Evolutionary conservation across 2,888 invertebrate species (phyloP), one percentile per base, ranked within the genome.

Genomic region (Lomographa bimaculata): DNA sequence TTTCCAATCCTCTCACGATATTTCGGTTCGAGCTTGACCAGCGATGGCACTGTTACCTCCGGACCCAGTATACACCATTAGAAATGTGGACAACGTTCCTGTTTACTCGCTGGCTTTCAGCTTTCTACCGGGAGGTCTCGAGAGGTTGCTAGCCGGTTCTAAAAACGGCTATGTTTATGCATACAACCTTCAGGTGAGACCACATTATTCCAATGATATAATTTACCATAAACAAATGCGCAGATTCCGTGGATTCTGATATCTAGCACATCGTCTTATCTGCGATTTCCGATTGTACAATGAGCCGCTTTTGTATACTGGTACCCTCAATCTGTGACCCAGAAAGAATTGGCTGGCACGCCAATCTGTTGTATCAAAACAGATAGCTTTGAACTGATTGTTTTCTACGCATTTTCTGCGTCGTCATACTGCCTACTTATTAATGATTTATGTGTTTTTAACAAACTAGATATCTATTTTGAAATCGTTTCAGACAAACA

Each of bases 121-220:
- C 71, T 89, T 87, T 73, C 75, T 89, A 60, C 83, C 83, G 52
- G 90, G 91, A 50, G 90, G 90, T 57, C 90, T 91, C 51, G 91
- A 92, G 66, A 89, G 91, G 67, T 85, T 96, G 62, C 91, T 94
- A 68, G 94, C 94, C 60, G 95, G 95, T 44, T 93, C 94, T 16
- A 91, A 93, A 69, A 92, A 91, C 71, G 96, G 96, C 57, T 91
- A 89, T 64, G 91, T 95, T 57, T 93, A 94, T 78, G 91, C 94
- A 69, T 96, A 94, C 94, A 93, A 95, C 85, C 90, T 96, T 73
- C 92, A 93, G 90, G 95, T 95, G 83, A 84, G 83, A 60, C 68
- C 61, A 65, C 45, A 50, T 63, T 64, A 66, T 74, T 71, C 56
- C 57, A 66, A 67, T 62, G 54, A 69, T 69, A 57, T 56, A 55